Conservation (phyloP, 2,888 invertebrate genomes). For the Hemistola chrysoprasaria region DNA sequence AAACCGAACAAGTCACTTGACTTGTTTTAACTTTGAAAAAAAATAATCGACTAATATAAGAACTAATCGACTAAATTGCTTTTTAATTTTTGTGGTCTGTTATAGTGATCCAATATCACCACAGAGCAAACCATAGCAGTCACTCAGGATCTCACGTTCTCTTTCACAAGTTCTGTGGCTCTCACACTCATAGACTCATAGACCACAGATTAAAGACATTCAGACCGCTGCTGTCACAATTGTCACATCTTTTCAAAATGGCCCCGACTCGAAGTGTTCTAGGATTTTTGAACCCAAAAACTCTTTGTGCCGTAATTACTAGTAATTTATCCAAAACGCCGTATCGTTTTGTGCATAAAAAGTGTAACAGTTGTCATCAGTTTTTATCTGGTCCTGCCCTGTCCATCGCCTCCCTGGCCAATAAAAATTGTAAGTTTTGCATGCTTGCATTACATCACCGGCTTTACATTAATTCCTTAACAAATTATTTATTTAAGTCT, state of each 20-base stretch:
- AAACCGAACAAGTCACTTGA: too few relatives aligned
- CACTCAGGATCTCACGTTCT: too few relatives aligned
- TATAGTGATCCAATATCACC: too few relatives aligned
- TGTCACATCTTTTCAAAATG: slow-evolving; percentile 67
- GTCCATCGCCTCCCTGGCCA: slow-evolving; percentile 53
- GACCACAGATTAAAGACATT: too few relatives aligned
- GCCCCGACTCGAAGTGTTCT: slow-evolving; percentile 83
- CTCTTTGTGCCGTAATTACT: slow-evolving; percentile 75
- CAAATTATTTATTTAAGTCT: not conserved
- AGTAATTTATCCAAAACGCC: slow-evolving; percentile 73
- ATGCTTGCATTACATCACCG: slow-evolving; percentile 78
- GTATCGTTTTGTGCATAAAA: slow-evolving; percentile 73
- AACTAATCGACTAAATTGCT: too few relatives aligned
- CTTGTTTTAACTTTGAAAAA: too few relatives aligned
- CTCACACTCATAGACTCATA: too few relatives aligned
- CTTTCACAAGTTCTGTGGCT: too few relatives aligned
- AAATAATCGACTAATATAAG: too few relatives aligned
- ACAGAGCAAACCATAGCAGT: too few relatives aligned
- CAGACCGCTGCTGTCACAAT: too few relatives aligned
- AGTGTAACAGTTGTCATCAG: slow-evolving; percentile 70
- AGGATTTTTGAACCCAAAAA: slow-evolving; percentile 82
- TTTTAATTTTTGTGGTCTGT: too few relatives aligned
- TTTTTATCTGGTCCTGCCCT: slow-evolving; percentile 54
- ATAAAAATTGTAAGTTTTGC: slow-evolving; percentile 75
- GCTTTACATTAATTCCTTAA: slow-evolving; percentile 18